These are phyloP conservation scores for Chrysomela aeneicollis DNA, from an alignment of 2,888 invertebrate species.

Conservation along the genomic window DNA sequence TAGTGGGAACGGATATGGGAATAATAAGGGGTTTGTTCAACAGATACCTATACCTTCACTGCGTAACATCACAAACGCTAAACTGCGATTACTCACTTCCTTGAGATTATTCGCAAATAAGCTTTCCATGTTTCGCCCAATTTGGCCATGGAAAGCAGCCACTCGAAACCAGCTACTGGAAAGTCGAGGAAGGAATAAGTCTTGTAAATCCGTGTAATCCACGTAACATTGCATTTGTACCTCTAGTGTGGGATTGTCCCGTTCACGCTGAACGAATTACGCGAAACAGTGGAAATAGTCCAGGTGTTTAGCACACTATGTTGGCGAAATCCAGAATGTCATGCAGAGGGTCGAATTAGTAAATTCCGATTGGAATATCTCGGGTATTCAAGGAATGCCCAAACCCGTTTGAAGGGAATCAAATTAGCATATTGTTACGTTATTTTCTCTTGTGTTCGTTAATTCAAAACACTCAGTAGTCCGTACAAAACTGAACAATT, in stretches of 20 bases:
- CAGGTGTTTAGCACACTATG: slow-evolving; percentile 8
- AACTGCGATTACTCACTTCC: slow-evolving; percentile 45
- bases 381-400: too few species aligned
- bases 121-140: slow-evolving; percentile 36
- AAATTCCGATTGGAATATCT: too few species aligned
- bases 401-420: too few species aligned
- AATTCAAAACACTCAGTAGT: too few species aligned
- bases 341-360: not conserved
- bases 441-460: too few species aligned
- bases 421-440: too few species aligned
- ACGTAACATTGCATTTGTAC: slow-evolving; percentile 33
- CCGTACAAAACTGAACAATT: too few species aligned
- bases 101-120: slow-evolving; percentile 43
- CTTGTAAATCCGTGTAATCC: slow-evolving; percentile 36
- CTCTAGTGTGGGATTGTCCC: slow-evolving; percentile 22
- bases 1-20: too few species aligned
- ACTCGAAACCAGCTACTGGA: slow-evolving; percentile 21
- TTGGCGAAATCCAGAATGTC: slow-evolving; percentile 20
- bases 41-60: too few species aligned
- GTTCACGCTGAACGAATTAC: slow-evolving; percentile 31
- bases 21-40: too few species aligned
- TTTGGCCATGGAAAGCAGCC: slow-evolving; percentile 36
- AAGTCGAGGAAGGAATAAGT: slow-evolving; percentile 30
- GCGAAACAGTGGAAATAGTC: slow-evolving; percentile 11
- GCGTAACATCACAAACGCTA: too few species aligned